Conservation (phyloP, 2,113 vertebrate species). For the Hydrolagus affinis region DNA sequence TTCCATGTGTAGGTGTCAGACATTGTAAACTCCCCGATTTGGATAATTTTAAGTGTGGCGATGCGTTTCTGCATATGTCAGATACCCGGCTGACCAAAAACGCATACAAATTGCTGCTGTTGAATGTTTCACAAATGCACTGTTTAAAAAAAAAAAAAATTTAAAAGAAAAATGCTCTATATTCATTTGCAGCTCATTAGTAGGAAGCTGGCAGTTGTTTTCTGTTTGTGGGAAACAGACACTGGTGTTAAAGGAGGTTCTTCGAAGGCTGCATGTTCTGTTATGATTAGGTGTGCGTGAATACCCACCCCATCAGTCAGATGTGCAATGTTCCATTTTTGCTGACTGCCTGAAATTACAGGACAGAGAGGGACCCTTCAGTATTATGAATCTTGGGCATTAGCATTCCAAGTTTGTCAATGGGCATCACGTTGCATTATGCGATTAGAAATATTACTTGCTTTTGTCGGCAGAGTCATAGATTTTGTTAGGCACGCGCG, state of each 20-base stretch:
- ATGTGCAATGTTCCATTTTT: not conserved
- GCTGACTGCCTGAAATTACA: not conserved
- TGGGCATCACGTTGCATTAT: conserved; percentile 35
- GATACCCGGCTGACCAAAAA: too few relatives aligned
- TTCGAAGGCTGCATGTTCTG: not conserved
- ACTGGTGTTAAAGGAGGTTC: not conserved
- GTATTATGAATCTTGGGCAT: not conserved
- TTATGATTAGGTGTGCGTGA: not conserved
- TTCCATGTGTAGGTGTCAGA: too few relatives aligned
- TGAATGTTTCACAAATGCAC: too few relatives aligned
- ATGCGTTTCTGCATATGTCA: too few relatives aligned
- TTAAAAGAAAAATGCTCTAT: not conserved
- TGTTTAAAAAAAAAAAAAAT: not conserved
- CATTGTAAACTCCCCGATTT: too few relatives aligned
- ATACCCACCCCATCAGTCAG: too few relatives aligned
- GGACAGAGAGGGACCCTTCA: not conserved
- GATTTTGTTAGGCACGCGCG: conserved; percentile 46
- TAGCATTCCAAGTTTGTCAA: not conserved
- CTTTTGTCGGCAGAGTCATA: conserved; percentile 43
- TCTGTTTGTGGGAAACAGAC: not conserved
- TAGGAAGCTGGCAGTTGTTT: not conserved
- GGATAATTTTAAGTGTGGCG: too few relatives aligned
- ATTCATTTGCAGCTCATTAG: too few relatives aligned
- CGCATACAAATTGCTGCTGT: too few relatives aligned
- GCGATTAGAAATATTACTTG: conserved; percentile 44